Percentiles rank a stretch among this genome's conserved stretches.
Evolutionary conservation across 92 coral and sea anemone species (phyloP).

Genomic region (Heliopora coerulea): DNA sequence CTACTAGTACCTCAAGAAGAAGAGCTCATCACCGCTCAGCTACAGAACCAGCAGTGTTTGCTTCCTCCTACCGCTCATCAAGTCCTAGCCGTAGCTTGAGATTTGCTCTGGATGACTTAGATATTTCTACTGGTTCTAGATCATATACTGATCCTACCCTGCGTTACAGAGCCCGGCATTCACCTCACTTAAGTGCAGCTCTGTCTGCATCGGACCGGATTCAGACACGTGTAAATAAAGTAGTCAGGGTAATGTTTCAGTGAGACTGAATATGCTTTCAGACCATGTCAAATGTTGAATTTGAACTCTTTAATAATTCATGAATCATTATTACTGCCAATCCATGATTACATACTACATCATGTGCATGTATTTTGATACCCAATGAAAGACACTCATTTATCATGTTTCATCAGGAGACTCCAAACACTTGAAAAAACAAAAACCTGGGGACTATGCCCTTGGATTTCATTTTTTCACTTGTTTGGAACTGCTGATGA

Average conservation of each 20-base stretch:
- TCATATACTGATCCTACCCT: conserved; percentile 80
- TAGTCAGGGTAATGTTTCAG: conserved; percentile 38
- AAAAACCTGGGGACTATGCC: too few relatives aligned
- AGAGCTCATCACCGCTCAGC: conserved; percentile 77
- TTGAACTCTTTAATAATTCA: too few relatives aligned
- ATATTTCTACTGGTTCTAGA: conserved; percentile 64
- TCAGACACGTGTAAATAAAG: conserved; percentile 85
- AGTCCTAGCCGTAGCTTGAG: conserved; percentile 91
- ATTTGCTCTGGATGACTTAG: conserved; percentile 87
- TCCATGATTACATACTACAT: too few relatives aligned
- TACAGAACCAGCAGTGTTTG: conserved; percentile 75
- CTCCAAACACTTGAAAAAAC: too few relatives aligned
- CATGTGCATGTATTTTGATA: too few relatives aligned
- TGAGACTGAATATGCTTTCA: too few relatives aligned
- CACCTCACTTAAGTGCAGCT: conserved; percentile 91
- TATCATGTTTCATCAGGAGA: too few relatives aligned
- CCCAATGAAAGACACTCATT: too few relatives aligned
- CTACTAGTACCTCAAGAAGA: conserved; percentile 50
- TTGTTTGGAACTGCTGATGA: too few relatives aligned
- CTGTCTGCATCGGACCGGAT: conserved; percentile 94
- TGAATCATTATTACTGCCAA: too few relatives aligned
- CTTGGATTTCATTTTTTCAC: too few relatives aligned
- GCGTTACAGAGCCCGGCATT: conserved; percentile 83
- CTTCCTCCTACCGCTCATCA: conserved; percentile 74
- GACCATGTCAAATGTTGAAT: too few relatives aligned